phyloP scores from a whole-genome alignment of 2,797 vertebrate species.

The Rhinoraja longicauda region DNA sequence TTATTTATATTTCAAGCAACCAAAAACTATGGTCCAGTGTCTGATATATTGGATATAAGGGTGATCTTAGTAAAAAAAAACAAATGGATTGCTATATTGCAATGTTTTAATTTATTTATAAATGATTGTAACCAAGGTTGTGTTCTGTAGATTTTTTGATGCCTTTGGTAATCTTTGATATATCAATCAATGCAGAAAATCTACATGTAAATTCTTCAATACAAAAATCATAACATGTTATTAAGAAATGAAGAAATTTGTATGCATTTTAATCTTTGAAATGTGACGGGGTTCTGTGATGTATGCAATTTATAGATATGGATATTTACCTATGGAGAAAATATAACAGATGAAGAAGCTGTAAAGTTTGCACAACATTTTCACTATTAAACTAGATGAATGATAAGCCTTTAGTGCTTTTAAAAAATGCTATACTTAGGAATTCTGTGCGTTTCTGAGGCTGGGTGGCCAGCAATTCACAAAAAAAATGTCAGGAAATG shows the following conservation, averaged over 20 bases:
- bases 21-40: neutral
- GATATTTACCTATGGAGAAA: neutral
- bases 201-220: neutral
- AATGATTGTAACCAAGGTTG: neutral
- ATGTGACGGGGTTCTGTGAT: neutral
- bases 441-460: neutral
- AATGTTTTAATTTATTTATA: neutral
- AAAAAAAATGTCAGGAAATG: slow-evolving; percentile 27
- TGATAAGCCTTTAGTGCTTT: neutral
- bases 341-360: neutral
- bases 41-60: neutral
- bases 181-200: neutral
- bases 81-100: neutral
- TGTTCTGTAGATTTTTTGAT: neutral
- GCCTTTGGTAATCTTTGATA: neutral
- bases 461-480: slow-evolving; percentile 5
- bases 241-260: neutral
- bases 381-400: neutral
- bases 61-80: neutral
- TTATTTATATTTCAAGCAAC: neutral
- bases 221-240: neutral
- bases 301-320: neutral
- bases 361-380: neutral
- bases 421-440: neutral
- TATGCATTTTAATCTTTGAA: neutral